Evolutionary conservation across 2,797 vertebrate species (phyloP).

Genomic region (Girardinus metallicus): DNA sequence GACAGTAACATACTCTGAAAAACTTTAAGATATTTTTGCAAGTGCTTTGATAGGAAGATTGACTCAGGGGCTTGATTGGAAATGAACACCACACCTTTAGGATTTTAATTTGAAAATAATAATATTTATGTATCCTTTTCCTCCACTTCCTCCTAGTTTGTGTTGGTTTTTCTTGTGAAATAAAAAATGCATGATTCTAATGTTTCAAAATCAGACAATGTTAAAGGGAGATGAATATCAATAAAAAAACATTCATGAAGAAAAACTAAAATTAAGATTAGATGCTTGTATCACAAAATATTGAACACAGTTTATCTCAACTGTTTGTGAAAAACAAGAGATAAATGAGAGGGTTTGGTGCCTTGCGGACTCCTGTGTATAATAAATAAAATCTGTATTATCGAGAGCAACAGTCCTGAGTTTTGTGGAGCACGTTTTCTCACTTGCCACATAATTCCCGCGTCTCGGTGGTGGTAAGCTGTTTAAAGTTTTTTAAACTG

Average conservation of each 20-base stretch:
- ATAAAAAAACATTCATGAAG: not conserved
- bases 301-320: not conserved
- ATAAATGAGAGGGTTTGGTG: not conserved
- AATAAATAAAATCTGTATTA: not conserved
- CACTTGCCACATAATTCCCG: slow-evolving; percentile 31
- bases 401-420: not conserved
- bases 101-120: not conserved
- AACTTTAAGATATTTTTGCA: not conserved
- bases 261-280: not conserved
- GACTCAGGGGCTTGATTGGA: not conserved
- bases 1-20: not conserved
- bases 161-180: not conserved
- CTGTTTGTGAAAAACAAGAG: not conserved
- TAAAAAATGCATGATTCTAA: not conserved
- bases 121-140: not conserved
- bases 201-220: not conserved
- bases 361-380: not conserved
- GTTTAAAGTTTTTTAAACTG: slow-evolving; percentile 68
- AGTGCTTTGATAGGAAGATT: not conserved
- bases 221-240: not conserved
- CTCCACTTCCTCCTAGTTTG: not conserved
- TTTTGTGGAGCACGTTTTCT: slow-evolving; percentile 15
- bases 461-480: slow-evolving; percentile 63
- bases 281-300: not conserved
- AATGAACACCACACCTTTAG: not conserved